Evolutionary conservation across 2,888 invertebrate genomes (phyloP).

Genomic region (Hypselothyrea guttata): DNA sequence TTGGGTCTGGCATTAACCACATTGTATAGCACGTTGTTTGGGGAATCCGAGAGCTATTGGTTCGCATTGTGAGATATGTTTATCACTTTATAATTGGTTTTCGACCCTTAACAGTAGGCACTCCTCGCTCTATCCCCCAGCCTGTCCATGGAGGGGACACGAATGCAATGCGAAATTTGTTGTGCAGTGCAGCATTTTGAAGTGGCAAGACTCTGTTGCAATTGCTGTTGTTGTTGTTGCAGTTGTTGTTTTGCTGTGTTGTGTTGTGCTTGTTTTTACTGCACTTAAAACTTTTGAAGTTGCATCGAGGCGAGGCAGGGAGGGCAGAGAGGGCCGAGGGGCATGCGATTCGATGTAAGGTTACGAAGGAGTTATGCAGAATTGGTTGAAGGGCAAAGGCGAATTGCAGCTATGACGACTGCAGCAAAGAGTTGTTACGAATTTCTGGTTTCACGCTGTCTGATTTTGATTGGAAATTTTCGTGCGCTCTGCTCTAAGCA

Average conservation of each 20-base stretch:
- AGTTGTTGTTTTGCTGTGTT: slow-evolving; percentile 8
- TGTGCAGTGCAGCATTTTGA: slow-evolving; percentile 53
- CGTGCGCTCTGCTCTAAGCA: slow-evolving; percentile 44
- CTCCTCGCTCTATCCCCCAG: background rate
- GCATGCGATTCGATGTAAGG: background rate
- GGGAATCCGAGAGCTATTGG: background rate
- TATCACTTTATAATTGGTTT: slow-evolving; percentile 53
- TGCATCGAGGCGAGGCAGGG: slow-evolving; percentile 21
- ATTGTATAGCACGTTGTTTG: slow-evolving; percentile 1
- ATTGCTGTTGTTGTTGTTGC: slow-evolving; percentile 29
- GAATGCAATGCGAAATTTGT: slow-evolving; percentile 5
- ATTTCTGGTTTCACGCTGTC: slow-evolving; percentile 72
- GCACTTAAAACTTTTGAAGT: slow-evolving; percentile 44
- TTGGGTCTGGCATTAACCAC: too few species aligned
- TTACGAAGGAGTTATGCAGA: slow-evolving; percentile 8
- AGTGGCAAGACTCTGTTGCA: slow-evolving; percentile 16
- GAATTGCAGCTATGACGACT: slow-evolving; percentile 34
- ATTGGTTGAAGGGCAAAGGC: slow-evolving; percentile 8
- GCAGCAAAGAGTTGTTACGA: slow-evolving; percentile 64
- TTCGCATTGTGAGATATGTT: slow-evolving; percentile 14
- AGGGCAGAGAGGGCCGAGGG: too few species aligned
- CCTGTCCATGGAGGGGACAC: background rate
- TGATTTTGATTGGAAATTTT: slow-evolving; percentile 77
- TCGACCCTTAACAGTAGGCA: slow-evolving; percentile 9
- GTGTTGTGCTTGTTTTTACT: slow-evolving; percentile 21